Evolutionary conservation across 2,888 invertebrate genomes (phyloP), one percentile per base, ranked within the genome.

Genomic region (Catocala nupta): DNA sequence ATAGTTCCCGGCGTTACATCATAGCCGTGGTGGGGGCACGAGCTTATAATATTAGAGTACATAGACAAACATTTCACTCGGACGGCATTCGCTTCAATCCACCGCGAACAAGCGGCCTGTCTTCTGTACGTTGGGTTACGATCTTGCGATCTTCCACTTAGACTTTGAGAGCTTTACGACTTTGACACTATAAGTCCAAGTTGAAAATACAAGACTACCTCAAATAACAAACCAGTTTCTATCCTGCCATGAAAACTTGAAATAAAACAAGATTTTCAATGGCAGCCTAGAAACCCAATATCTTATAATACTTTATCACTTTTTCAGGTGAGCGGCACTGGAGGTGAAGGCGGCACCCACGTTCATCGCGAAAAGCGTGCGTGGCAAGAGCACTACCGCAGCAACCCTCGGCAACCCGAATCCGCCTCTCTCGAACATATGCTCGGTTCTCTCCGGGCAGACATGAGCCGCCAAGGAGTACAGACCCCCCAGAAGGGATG

Each of bases 401-500:
- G 94, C 92, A 92, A 92, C 83, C 87, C 92, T 87, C 87, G 92
- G 81, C 88, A 93, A 84, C 97, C 95, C 95, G 93, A 93, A 69
- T 90, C 94, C 76, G 94, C 94, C 65, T 93, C 93, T 64, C 89
- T 94, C 63, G 94, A 98, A 93, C 96, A 97, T 90, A 99, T 99
- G 98, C 97, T 99, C 91, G 98, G 98, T 79, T 98, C 97, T 78
- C 95, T 98, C 80, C 98, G 99, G 89, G 98, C 98, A 89, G 99
- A 99, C 95, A 99, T 99, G 99, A 98, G 97, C 94, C 97, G 98
- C 89, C 99, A 99, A 96, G 99, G 99, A 93, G 98, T 99, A 73
- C 99, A 97, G 91, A 99, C 99, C 71, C 98, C 99, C 82, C 99
- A 99, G 90, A 99, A 99, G 95, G 99, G 99, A 84, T 99, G 99